Conservation (phyloP, 2,113 vertebrate genomes). For the Rana temporaria region DNA sequence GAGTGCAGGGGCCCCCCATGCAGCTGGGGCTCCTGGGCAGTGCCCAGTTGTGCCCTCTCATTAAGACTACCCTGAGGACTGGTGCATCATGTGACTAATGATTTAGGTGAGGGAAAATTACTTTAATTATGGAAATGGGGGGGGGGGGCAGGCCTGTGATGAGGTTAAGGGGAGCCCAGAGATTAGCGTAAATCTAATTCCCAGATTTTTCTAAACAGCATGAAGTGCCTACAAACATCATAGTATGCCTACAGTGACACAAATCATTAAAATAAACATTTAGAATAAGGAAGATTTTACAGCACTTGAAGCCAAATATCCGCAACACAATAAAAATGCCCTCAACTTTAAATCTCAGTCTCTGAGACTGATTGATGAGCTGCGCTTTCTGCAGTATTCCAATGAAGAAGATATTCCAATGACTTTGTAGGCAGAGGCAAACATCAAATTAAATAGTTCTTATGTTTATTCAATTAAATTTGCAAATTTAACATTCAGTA, state of each 20-base stretch:
- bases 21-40: too few species aligned
- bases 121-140: too few species aligned
- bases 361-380: slow-evolving; percentile 8
- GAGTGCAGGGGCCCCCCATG: too few species aligned
- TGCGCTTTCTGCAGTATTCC: not conserved
- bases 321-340: slow-evolving; percentile 20
- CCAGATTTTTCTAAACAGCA: not conserved
- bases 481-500: slow-evolving; percentile 1
- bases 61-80: too few species aligned
- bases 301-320: slow-evolving; percentile 15
- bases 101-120: too few species aligned
- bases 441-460: slow-evolving; percentile 17
- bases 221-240: not conserved
- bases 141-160: too few species aligned
- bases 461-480: slow-evolving; percentile 4
- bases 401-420: not conserved
- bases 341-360: not conserved
- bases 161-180: too few species aligned
- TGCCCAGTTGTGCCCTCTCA: too few species aligned
- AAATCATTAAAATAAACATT: slow-evolving; percentile 7
- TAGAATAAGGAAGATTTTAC: not conserved
- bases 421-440: not conserved
- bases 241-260: not conserved
- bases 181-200: too few species aligned
- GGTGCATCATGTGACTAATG: too few species aligned